These are phyloP conservation scores for Heteractis magnifica DNA, from an alignment of 92 coral and sea anemone genomes.

Conservation along the genomic window DNA sequence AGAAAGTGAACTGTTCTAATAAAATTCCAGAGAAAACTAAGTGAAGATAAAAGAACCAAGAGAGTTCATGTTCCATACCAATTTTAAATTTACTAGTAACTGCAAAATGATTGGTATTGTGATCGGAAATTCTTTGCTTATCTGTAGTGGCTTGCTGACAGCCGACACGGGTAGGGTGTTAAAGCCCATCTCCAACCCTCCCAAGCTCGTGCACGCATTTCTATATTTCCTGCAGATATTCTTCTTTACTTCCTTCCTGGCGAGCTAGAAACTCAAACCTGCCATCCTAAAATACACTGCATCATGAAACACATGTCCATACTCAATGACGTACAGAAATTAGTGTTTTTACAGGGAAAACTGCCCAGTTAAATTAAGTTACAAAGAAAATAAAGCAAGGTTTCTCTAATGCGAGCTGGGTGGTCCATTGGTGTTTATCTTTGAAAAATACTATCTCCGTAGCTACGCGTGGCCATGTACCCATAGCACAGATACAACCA, in stretches of 20 bases:
- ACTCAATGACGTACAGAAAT: conserved; percentile 12
- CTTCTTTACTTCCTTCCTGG: conserved; percentile 65
- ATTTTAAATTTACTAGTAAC: conserved; percentile 43
- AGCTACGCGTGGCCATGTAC: conserved; percentile 18
- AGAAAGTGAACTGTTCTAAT: background rate
- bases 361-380: conserved; percentile 12
- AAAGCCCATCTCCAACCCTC: conserved; percentile 22
- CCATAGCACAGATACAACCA: conserved; percentile 24
- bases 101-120: conserved; percentile 61
- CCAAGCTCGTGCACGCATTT: conserved; percentile 19
- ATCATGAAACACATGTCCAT: conserved; percentile 18
- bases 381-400: conserved; percentile 30
- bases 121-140: conserved; percentile 77
- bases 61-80: background rate
- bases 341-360: conserved; percentile 50
- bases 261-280: conserved; percentile 21
- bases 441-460: background rate
- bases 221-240: conserved; percentile 57
- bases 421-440: conserved; percentile 37
- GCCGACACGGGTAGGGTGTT: conserved; percentile 61
- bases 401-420: conserved; percentile 34
- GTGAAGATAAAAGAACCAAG: background rate
- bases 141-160: conserved; percentile 83
- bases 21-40: conserved; percentile 5
- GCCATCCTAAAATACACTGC: conserved; percentile 10